Percentiles rank a stretch among this genome's conserved stretches.
These are phyloP conservation scores for Drosophila willistoni DNA, from an alignment of 1,140 invertebrate genomes.

Conservation along the genomic window DNA sequence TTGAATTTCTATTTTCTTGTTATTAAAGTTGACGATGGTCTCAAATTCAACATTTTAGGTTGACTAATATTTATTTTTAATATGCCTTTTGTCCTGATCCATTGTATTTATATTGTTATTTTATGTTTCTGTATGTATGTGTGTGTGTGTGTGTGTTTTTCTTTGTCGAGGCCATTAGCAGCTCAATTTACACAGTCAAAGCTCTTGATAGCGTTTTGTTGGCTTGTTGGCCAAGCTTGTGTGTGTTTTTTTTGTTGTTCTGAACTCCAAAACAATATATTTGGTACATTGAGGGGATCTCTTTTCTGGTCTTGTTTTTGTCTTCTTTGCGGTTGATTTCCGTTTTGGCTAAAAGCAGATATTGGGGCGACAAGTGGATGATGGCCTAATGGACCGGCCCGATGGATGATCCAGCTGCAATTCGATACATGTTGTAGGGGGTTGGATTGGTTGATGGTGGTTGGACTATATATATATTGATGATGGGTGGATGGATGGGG, in stretches of 20 bases:
- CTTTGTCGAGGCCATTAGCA: conserved; percentile 63
- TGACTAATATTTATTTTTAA: conserved; percentile 48
- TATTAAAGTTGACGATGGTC: background rate
- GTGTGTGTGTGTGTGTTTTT: conserved; percentile 35
- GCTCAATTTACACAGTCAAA: conserved; percentile 69
- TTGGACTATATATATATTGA: background rate
- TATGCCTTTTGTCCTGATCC: conserved; percentile 41
- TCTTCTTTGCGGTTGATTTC: conserved; percentile 30
- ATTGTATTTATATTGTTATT: conserved; percentile 50
- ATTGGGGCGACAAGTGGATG: conserved; percentile 58
- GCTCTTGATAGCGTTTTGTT: conserved; percentile 41
- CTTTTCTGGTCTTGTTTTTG: conserved; percentile 15
- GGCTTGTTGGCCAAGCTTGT: conserved; percentile 44
- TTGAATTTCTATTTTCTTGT: background rate
- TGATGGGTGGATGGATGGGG: background rate
- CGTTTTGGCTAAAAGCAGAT: conserved; percentile 58
- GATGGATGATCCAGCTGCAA: conserved; percentile 51
- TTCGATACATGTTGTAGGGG: conserved; percentile 50
- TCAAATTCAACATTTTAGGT: background rate
- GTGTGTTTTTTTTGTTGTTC: conserved; percentile 9
- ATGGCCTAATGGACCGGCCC: conserved; percentile 68
- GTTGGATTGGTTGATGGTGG: background rate
- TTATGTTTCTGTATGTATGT: background rate
- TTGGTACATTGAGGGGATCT: conserved; percentile 46
- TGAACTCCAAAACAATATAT: conserved; percentile 70